Evolutionary conservation across 2,888 invertebrate species (phyloP), one percentile per base, ranked within the genome.

Genomic region (Acholoe squamosa): DNA sequence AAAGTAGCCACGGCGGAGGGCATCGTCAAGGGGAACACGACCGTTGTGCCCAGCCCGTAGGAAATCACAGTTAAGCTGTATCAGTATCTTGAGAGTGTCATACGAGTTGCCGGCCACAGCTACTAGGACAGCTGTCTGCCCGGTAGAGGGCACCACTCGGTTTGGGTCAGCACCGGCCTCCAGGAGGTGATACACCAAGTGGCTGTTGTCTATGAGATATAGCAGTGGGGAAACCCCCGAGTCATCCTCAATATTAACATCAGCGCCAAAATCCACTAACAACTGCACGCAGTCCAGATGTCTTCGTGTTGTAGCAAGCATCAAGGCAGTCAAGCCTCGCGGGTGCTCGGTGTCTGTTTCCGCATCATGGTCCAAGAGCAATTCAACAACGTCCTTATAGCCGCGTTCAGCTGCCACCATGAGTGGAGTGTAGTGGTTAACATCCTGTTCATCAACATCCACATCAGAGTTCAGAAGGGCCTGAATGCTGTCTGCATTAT

Each of bases 151-250:
- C 25, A 56, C 80, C 14, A 22, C 51, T 16, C 77, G 25, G 43
- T 89, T 89, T 16, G 90, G 90, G 51, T 90, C 90, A 7, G 90
- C 90, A 10, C 90, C 90, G 14, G 88, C 76, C 22, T 89, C 56
- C 54, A 90, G 28, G n/a, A 90, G 77, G 52, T 88, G 76, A 19
- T 76, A 51, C n/a, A 89, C 34, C 12, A 67, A 22, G 33, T 33
- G 19, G n/a, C 12, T 22, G 77, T 71, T 76, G 19, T 80, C 61
- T n/a, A 77, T 54, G 16, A 86, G 89, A 51, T 89, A 89, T 10
- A 90, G 61, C 25, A 90, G 76, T 28, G 90, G 77, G n/a, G 88
- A 19, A 12, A 33, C 77, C 3, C 90, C 89, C 16, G 52, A 43
- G 14, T 31, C 76, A 10, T 77, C 77, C 10, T 31, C 19, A 34